Evolutionary conservation across 2,888 invertebrate genomes (phyloP).

Genomic region (Macrophya annulata): DNA sequence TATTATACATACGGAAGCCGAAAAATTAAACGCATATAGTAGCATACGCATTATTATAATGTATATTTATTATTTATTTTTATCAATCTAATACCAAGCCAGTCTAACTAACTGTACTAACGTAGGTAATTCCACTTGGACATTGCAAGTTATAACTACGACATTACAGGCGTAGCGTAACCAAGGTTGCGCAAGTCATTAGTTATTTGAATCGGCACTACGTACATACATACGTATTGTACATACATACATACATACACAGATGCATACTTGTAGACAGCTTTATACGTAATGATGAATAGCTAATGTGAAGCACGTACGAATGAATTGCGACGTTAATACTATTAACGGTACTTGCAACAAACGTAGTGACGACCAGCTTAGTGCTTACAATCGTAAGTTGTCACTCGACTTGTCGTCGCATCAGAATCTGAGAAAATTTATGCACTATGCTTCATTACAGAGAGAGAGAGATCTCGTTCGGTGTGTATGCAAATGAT

Average conservation of each 20-base stretch:
- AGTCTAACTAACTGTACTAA: background rate
- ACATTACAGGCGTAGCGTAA: constrained; percentile 27
- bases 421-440: background rate
- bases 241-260: constrained; percentile 3
- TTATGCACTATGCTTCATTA: background rate
- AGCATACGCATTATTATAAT: background rate
- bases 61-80: background rate
- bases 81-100: background rate
- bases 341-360: constrained; percentile 20
- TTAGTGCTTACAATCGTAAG: background rate
- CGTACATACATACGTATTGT: no score
- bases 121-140: background rate
- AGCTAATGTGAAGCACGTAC: constrained; percentile 34
- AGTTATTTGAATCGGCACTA: constrained; percentile 47
- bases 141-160: constrained; percentile 7
- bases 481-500: constrained; percentile 37
- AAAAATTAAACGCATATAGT: background rate
- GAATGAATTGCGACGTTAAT: constrained; percentile 25
- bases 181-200: constrained; percentile 47
- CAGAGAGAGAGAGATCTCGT: background rate
- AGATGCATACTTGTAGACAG: no score
- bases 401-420: background rate
- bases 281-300: constrained; percentile 32
- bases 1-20: background rate
- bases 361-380: background rate